A percentile compares a stretch with the other conserved stretches of the same genome.
Evolutionary conservation across 2,113 vertebrate genomes (phyloP).

Genomic region (Paramormyrops kingsleyae): DNA sequence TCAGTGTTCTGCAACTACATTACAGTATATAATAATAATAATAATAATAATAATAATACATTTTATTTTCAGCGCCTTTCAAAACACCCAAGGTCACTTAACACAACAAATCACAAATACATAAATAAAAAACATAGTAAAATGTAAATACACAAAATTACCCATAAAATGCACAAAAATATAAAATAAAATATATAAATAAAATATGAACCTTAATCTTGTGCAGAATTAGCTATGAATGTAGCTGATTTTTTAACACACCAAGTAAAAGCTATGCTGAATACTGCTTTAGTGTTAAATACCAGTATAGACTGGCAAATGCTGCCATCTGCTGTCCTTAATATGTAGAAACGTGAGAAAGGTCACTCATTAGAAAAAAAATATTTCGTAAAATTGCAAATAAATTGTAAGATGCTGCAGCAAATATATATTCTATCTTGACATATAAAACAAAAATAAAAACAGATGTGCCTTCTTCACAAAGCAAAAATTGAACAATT

Average conservation of each 20-base stretch:
- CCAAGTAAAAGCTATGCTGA: not conserved
- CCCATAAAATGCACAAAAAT: too few relatives aligned
- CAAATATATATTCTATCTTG: not conserved
- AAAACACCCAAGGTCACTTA: too few relatives aligned
- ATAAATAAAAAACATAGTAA: too few relatives aligned
- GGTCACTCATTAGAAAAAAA: not conserved
- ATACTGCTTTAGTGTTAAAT: not conserved
- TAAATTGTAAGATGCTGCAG: not conserved
- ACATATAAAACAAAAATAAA: not conserved
- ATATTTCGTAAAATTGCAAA: not conserved
- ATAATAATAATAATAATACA: too few relatives aligned
- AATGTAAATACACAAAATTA: too few relatives aligned
- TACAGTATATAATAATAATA: too few relatives aligned
- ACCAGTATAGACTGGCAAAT: conserved; percentile 1
- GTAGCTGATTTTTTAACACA: not conserved
- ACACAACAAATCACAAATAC: too few relatives aligned
- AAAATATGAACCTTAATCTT: not conserved
- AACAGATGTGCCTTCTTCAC: not conserved
- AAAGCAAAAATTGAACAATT: not conserved
- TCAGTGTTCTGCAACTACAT: not conserved
- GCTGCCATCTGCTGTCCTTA: conserved; percentile 18
- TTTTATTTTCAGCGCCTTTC: too few relatives aligned
- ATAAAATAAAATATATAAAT: too few relatives aligned
- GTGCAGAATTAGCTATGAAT: not conserved
- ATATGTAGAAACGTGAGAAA: not conserved